These are phyloP conservation scores for Peromyscus aztecus DNA, from an alignment of 2,797 vertebrate genomes.

Conservation along the genomic window DNA sequence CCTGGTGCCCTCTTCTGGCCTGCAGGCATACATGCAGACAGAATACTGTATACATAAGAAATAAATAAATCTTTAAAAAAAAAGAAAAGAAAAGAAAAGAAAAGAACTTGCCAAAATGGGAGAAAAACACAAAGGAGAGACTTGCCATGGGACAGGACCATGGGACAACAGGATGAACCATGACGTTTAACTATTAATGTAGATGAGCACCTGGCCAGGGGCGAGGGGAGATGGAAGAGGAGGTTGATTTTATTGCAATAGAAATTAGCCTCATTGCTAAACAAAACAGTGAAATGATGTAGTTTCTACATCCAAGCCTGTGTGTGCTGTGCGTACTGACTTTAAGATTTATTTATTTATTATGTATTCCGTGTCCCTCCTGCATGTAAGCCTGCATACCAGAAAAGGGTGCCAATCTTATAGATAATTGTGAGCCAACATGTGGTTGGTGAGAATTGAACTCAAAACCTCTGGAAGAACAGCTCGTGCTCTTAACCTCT, in stretches of 20 bases:
- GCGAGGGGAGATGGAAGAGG: not conserved
- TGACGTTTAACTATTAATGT: not conserved
- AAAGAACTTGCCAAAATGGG: no score
- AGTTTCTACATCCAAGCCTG: not conserved
- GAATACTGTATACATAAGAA: no score
- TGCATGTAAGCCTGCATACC: not conserved
- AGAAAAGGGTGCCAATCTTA: not conserved
- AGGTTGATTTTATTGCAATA: not conserved
- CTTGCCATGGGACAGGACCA: not conserved
- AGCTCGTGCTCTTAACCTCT: not conserved
- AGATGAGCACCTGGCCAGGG: not conserved
- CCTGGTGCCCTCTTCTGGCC: no score
- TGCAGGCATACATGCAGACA: no score
- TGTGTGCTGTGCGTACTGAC: not conserved
- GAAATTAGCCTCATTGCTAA: not conserved
- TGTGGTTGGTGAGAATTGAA: not conserved
- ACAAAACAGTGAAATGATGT: not conserved
- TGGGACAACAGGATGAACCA: no score
- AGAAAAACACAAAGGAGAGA: not conserved
- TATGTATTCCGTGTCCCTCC: not conserved
- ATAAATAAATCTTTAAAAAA: no score
- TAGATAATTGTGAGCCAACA: not conserved
- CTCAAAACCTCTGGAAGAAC: not conserved
- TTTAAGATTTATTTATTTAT: not conserved
- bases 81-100: no score